phyloP scores from a whole-genome alignment of 2,113 vertebrate species.

The Hemicordylus capensis region DNA sequence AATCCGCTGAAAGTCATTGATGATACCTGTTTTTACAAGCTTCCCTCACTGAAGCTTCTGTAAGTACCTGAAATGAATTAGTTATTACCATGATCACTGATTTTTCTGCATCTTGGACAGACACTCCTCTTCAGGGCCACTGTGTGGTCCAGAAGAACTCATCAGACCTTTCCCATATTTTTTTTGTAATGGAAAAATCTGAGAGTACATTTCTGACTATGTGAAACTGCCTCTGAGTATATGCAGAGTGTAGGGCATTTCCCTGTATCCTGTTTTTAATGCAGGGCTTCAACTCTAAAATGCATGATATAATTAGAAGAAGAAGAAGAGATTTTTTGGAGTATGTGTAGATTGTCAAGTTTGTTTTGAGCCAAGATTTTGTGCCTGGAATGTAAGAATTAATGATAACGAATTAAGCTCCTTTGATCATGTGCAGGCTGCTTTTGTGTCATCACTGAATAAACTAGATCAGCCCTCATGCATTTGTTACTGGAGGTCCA shows the following conservation, averaged over 20 bases:
- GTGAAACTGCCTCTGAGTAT: not conserved
- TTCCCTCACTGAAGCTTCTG: constrained; percentile 65
- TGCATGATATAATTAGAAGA: not conserved
- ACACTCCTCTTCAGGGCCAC: not conserved
- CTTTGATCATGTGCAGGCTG: no score
- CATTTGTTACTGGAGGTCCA: not conserved
- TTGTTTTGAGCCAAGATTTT: not conserved
- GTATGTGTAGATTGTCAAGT: not conserved
- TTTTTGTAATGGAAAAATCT: not conserved
- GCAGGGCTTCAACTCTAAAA: not conserved
- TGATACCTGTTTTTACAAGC: constrained; percentile 52
- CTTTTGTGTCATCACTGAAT: not conserved
- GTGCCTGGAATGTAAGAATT: not conserved
- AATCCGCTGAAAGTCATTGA: constrained; percentile 63
- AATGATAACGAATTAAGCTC: no score
- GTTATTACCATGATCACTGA: not conserved
- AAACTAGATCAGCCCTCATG: not conserved
- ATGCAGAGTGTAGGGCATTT: not conserved
- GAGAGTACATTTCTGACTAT: no score
- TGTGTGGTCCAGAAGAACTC: no score
- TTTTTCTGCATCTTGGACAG: not conserved
- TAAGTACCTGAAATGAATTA: constrained; percentile 51
- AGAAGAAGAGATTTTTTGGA: not conserved
- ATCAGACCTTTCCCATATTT: no score
- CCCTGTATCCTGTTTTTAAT: not conserved